Evolutionary conservation across 2,888 invertebrate species (phyloP).

Genomic region (Drosophila aldrichi): DNA sequence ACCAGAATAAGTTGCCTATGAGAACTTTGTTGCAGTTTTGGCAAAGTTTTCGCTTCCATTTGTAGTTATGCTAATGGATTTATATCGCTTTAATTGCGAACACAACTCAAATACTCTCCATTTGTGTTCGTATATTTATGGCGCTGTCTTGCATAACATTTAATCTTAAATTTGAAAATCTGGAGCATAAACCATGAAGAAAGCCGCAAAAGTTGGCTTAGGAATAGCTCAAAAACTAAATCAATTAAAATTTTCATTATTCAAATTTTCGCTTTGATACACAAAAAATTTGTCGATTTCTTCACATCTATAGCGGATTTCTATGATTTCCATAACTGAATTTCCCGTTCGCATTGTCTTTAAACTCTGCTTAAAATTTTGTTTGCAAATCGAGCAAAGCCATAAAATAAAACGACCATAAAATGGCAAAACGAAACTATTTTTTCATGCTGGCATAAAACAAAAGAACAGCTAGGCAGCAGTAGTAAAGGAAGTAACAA

Average conservation of each 20-base stretch:
- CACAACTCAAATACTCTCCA: not conserved
- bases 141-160: not conserved
- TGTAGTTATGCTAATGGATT: constrained; percentile 35
- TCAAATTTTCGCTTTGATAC: not conserved
- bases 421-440: constrained; percentile 55
- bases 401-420: constrained; percentile 65
- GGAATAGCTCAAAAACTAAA: too few relatives aligned
- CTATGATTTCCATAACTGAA: not conserved
- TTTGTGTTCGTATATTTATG: not conserved
- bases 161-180: not conserved
- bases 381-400: constrained; percentile 30
- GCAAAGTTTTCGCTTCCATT: constrained; percentile 14
- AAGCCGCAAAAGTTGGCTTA: too few relatives aligned
- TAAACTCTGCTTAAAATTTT: constrained; percentile 27
- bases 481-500: not conserved
- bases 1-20: constrained; percentile 1
- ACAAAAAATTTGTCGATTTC: not conserved
- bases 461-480: constrained; percentile 46
- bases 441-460: constrained; percentile 57
- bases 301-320: not conserved
- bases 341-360: constrained; percentile 10
- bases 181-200: too few relatives aligned
- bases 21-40: constrained; percentile 33
- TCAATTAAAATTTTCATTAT: too few relatives aligned
- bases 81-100: constrained; percentile 19